Evolutionary conservation across 2,797 vertebrate genomes (phyloP), one percentile per base, ranked within the genome.

Genomic region (Danio aesculapii): DNA sequence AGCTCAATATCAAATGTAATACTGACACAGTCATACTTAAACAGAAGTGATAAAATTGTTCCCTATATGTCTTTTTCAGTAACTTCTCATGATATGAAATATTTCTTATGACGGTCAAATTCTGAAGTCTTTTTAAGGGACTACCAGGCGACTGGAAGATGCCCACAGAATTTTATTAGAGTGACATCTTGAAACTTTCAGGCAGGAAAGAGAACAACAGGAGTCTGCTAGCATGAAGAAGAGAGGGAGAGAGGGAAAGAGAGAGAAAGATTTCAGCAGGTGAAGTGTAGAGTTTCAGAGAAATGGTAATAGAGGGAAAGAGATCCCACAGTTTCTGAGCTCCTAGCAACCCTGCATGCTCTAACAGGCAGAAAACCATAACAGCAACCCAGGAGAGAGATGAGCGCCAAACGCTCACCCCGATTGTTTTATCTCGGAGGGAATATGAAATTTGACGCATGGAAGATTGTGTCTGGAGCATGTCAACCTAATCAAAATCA

Each of bases 191-290:
- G 19, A 57, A 39, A 77, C 43, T 53, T 16, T 46, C 4, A 53
- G 67, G 53, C 46, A 77, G 46, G 19, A 69, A 82, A 81, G 50
- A 72, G 83, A 87, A 90, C 85, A 81, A 87, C 87, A 88, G 86
- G 84, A 83, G 58, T 75, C 73, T 79, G 13, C 72, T 71, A 71
- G 72, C 79, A 39, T 30, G 43, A 3, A 8, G n/a, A 30, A 66
- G 62, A 44, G 7, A 63, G 61, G 12, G 12, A 41, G 30, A 63
- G 61, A 43, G 21, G 59, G 30, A 30, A 30, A 68, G 19, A 49
- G n/a, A 72, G 79, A 74, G 82, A 77, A 0, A 41, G 41, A 8
- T 57, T 0, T 74, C 82, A 82, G 83, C 43, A 77, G 63, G 66
- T 61, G 67, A 69, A 21, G 64, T 63, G 43, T 79, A 76, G 59